Base-by-base conservation (phyloP, 1,140 invertebrate genomes). In the Euura lappo region DNA sequence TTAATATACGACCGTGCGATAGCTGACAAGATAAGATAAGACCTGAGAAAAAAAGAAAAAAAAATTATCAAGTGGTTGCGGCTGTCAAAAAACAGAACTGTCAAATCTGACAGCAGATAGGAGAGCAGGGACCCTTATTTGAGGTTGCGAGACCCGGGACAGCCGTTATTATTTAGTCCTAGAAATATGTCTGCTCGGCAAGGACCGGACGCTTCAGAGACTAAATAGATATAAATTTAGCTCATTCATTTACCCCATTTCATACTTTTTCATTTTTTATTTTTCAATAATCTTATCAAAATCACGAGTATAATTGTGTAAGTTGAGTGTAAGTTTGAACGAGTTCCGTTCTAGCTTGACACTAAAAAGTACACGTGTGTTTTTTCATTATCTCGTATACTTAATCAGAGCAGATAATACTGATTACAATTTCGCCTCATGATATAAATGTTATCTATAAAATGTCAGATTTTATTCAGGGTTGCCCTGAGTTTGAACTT, bases 21-120 rank as follows among this genome's bases (percentile, higher is more conserved):
- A 71, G 69, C 74, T 43, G 65, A 67, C 60, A 67, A 10, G 76
- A 77, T 77, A 77, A 77, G 76, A 77, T 77, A 77, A 72, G 66
- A 28, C 28, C 0, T 28, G 28, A 28, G 28, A 28, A 28, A 28
- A 28, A 28, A 28, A 28, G 28, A 28, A 28, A 28, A 28, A 60
- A 60, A 60, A 11, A 60, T 60, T 60, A n/a, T 60, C 13, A 60
- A 60, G 51, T 60, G 51, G 51, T 60, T 60, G 51, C 51, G 51
- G 51, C 51, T 60, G 51, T 60, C 51, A 60, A 60, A 11, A 60
- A n/a, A 28, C 28, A 60, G 51, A 60, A 60, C 51, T 60, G 51
- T 60, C 51, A 60, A 60, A 60, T 60, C 51, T 60, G 51, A 60
- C 51, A 60, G 51, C 51, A 60, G 51, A 60, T 60, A 60, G 51